A percentile compares a stretch with the other conserved stretches of the same genome.
Conservation (phyloP, 2,113 vertebrate genomes). For the Phalacrocorax brasilianus region DNA sequence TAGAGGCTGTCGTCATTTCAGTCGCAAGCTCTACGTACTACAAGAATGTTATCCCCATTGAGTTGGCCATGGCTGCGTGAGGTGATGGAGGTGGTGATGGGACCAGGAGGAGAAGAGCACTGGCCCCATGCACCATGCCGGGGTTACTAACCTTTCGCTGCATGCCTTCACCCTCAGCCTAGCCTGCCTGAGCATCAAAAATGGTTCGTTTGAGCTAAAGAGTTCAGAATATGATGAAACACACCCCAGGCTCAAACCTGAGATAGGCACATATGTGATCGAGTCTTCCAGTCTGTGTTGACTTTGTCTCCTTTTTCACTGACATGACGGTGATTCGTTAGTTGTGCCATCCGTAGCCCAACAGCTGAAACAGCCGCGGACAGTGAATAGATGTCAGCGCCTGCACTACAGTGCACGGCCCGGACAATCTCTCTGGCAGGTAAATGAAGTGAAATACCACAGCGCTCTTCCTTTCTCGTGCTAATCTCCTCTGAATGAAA, state of each 20-base stretch:
- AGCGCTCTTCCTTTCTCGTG: background rate
- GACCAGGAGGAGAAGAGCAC: background rate
- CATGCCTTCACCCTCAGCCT: fast-evolving
- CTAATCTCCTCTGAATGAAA: background rate
- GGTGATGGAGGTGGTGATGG: background rate
- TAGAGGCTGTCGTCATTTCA: background rate
- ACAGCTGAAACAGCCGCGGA: background rate
- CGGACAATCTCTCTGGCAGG: background rate
- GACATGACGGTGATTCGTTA: fast-evolving
- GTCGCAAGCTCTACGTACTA: background rate
- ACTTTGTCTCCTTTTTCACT: background rate
- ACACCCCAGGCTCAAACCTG: background rate
- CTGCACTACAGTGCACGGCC: background rate
- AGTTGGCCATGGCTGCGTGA: background rate
- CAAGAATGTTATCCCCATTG: fast-evolving
- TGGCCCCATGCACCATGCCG: background rate
- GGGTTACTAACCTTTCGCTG: background rate
- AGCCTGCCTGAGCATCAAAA: background rate
- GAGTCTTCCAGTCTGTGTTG: background rate
- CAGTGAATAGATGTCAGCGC: background rate
- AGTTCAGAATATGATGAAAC: background rate
- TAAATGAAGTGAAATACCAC: background rate
- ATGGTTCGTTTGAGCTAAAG: background rate
- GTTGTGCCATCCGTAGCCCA: background rate
- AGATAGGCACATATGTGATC: background rate